A percentile compares a stretch with the other conserved stretches of the same genome.
Conservation (phyloP, 2,113 vertebrate genomes). For the Clarias batrachus region DNA sequence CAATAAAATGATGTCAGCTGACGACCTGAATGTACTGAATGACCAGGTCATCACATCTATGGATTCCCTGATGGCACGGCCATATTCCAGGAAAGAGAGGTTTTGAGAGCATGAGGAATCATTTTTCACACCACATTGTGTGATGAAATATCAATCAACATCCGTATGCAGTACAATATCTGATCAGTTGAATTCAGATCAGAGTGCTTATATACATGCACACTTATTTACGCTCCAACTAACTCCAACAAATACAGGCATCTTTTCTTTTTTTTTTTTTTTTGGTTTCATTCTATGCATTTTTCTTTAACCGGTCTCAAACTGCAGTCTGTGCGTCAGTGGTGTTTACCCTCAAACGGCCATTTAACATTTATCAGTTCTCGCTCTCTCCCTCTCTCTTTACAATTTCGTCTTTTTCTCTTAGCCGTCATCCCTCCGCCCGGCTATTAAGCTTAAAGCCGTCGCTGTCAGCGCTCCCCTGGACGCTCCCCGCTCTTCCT, state of each 20-base stretch:
- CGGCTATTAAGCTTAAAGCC: constrained; percentile 45
- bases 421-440: not conserved
- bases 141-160: no score
- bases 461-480: constrained; percentile 34
- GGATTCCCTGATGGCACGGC: no score
- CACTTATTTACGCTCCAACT: not conserved
- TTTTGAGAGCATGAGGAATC: no score
- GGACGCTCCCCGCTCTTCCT: constrained; percentile 29
- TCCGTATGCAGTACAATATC: not conserved
- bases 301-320: constrained; percentile 17
- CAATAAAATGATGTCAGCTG: no score
- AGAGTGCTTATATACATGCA: not conserved
- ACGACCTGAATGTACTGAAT: no score
- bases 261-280: not conserved
- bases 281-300: no score
- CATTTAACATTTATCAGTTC: constrained; percentile 24
- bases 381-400: not conserved
- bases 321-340: not conserved
- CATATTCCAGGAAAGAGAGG: no score
- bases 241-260: not conserved
- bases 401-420: not conserved
- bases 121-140: no score
- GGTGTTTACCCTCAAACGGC: constrained; percentile 6
- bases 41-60: no score
- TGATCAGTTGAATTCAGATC: not conserved